Evolutionary conservation across 2,113 vertebrate species (phyloP).

Genomic region (Oostethus manadensis): DNA sequence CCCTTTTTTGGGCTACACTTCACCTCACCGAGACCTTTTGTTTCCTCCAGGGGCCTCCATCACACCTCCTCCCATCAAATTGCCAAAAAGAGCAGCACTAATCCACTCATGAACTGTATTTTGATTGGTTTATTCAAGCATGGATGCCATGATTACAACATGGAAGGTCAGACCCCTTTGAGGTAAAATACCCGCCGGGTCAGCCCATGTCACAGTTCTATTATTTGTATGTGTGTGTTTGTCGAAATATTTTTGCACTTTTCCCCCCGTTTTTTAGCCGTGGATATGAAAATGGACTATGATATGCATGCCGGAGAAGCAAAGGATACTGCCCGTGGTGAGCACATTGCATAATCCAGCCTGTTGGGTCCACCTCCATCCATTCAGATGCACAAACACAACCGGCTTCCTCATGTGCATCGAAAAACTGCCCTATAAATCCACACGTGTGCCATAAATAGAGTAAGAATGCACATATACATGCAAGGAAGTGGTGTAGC

Average conservation of each 20-base stretch:
- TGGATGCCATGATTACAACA: constrained; percentile 39
- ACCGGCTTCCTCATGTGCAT: constrained; percentile 50
- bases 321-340: constrained; percentile 73
- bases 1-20: constrained; percentile 28
- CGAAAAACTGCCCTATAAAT: constrained; percentile 55
- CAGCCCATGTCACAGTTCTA: constrained; percentile 9
- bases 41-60: constrained; percentile 16
- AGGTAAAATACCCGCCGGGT: constrained; percentile 20
- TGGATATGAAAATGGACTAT: constrained; percentile 67
- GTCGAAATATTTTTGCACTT: constrained; percentile 52
- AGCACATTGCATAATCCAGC: constrained; percentile 75
- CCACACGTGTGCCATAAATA: constrained; percentile 46
- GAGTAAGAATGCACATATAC: constrained; percentile 35
- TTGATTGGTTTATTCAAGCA: constrained; percentile 42
- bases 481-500: constrained; percentile 33
- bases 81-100: constrained; percentile 33
- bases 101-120: constrained; percentile 49
- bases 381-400: constrained; percentile 50
- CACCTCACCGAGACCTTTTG: constrained; percentile 32
- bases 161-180: constrained; percentile 46
- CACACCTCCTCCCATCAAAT: constrained; percentile 23
- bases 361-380: constrained; percentile 71
- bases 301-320: constrained; percentile 68
- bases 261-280: constrained; percentile 43
- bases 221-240: constrained; percentile 24